Evolutionary conservation across 2,797 vertebrate genomes (phyloP).

Genomic region (Coilia nasus): DNA sequence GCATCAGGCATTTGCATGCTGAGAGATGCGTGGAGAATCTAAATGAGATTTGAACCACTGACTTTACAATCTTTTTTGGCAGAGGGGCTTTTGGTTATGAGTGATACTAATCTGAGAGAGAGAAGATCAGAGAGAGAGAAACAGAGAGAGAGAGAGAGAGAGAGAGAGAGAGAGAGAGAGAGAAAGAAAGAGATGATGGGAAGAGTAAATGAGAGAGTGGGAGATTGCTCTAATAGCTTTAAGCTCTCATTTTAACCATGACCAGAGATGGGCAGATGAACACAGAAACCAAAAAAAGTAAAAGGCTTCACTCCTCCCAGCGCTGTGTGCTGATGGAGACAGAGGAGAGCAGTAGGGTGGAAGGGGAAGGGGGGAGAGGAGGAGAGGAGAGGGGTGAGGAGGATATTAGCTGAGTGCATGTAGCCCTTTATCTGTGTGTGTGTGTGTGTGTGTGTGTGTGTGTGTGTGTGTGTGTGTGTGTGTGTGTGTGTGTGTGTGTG

Average conservation of each 20-base stretch:
- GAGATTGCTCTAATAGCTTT: conserved; percentile 50
- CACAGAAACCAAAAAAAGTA: conserved; percentile 59
- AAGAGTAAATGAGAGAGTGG: conserved; percentile 37
- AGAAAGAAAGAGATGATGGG: conserved; percentile 36
- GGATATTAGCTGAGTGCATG: conserved; percentile 15
- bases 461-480: conserved; percentile 17
- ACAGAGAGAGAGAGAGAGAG: conserved; percentile 43
- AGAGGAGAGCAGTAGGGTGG: conserved; percentile 44
- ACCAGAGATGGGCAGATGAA: conserved; percentile 66
- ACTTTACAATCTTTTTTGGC: conserved; percentile 48
- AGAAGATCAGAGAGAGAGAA: conserved; percentile 48
- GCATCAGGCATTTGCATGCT: conserved; percentile 34
- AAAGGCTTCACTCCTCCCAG: conserved; percentile 37
- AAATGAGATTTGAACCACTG: conserved; percentile 64
- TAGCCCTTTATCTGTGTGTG: not conserved
- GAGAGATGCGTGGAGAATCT: conserved; percentile 59
- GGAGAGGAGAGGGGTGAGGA: not conserved
- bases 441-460: conserved; percentile 13
- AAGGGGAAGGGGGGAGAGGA: not conserved
- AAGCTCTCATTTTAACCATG: conserved; percentile 62
- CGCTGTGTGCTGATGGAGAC: conserved; percentile 40
- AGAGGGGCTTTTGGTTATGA: conserved; percentile 14
- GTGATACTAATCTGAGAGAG: conserved; percentile 57
- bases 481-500: not conserved
- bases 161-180: conserved; percentile 24